Percentiles rank a stretch among this genome's conserved stretches.
These are phyloP conservation scores for Scylla paramamosain DNA, from an alignment of 1,140 invertebrate genomes.

Conservation along the genomic window DNA sequence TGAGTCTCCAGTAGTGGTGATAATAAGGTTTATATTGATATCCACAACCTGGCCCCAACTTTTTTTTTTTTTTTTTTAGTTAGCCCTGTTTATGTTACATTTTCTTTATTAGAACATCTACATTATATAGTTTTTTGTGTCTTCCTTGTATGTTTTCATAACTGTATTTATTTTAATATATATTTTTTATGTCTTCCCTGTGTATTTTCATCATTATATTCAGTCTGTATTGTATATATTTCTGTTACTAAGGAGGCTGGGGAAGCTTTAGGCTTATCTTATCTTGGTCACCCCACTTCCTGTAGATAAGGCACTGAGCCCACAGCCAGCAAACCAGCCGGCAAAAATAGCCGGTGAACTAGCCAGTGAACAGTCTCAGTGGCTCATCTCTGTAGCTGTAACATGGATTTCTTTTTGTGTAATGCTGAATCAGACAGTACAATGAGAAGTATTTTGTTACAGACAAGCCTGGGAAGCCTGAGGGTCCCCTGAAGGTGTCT, in stretches of 20 bases:
- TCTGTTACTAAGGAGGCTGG: not conserved
- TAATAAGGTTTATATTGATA: conserved; percentile 27
- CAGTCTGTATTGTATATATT: no score
- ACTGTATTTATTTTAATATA: no score
- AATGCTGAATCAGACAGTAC: not conserved
- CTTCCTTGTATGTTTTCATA: no score
- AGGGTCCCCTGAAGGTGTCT: conserved; percentile 94
- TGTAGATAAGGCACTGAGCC: not conserved
- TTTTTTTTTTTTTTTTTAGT: not conserved
- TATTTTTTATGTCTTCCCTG: no score
- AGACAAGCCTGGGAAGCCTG: conserved; percentile 93
- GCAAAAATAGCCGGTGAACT: no score
- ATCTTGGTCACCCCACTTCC: not conserved
- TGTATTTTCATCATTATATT: no score
- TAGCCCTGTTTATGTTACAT: not conserved
- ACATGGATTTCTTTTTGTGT: not conserved
- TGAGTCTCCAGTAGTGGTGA: conserved; percentile 78
- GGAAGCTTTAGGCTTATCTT: not conserved
- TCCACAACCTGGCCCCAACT: not conserved
- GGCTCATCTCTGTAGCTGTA: no score
- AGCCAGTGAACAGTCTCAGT: no score
- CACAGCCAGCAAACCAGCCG: not conserved
- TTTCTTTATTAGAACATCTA: not conserved
- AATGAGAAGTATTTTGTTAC: conserved; percentile 24
- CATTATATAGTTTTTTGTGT: no score